phyloP scores from a whole-genome alignment of 2,888 invertebrate genomes.

The Meandrusa payeni region DNA sequence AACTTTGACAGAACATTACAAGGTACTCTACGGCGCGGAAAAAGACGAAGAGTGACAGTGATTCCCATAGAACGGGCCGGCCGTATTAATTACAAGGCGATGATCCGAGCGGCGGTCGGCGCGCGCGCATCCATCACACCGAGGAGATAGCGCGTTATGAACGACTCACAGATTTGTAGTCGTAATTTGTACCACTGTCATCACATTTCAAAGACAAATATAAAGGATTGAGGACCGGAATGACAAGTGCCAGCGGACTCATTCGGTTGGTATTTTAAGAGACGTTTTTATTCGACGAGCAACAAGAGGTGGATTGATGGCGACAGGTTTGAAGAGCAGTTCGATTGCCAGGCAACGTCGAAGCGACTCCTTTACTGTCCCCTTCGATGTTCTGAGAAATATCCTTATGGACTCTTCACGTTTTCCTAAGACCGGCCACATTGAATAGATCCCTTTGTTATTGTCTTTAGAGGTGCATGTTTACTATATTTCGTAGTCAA shows the following conservation, averaged over 20 bases:
- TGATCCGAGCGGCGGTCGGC: slow-evolving; percentile 53
- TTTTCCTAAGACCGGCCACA: slow-evolving; percentile 41
- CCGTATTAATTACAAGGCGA: slow-evolving; percentile 74
- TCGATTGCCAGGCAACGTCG: slow-evolving; percentile 65
- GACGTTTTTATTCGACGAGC: slow-evolving; percentile 78
- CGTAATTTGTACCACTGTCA: slow-evolving; percentile 81
- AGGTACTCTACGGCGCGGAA: slow-evolving; percentile 62
- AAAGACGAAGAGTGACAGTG: slow-evolving; percentile 66
- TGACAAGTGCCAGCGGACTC: slow-evolving; percentile 76
- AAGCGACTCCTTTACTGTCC: slow-evolving; percentile 60
- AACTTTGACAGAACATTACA: slow-evolving; percentile 54
- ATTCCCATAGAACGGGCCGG: slow-evolving; percentile 63
- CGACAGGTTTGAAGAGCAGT: slow-evolving; percentile 79
- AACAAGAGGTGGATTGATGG: slow-evolving; percentile 79
- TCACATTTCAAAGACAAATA: slow-evolving; percentile 82
- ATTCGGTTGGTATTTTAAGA: slow-evolving; percentile 75
- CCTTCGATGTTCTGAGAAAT: slow-evolving; percentile 70
- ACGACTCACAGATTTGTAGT: slow-evolving; percentile 77
- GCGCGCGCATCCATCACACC: slow-evolving; percentile 43
- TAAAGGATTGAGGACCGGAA: slow-evolving; percentile 78
- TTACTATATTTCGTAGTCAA: slow-evolving; percentile 13
- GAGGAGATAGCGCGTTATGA: slow-evolving; percentile 75
- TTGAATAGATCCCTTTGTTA: slow-evolving; percentile 33
- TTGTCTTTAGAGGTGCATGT: slow-evolving; percentile 17
- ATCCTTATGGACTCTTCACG: slow-evolving; percentile 65